Evolutionary conservation across 2,113 vertebrate genomes (phyloP), one percentile per base, ranked within the genome.

Genomic region (Argyrosomus japonicus): DNA sequence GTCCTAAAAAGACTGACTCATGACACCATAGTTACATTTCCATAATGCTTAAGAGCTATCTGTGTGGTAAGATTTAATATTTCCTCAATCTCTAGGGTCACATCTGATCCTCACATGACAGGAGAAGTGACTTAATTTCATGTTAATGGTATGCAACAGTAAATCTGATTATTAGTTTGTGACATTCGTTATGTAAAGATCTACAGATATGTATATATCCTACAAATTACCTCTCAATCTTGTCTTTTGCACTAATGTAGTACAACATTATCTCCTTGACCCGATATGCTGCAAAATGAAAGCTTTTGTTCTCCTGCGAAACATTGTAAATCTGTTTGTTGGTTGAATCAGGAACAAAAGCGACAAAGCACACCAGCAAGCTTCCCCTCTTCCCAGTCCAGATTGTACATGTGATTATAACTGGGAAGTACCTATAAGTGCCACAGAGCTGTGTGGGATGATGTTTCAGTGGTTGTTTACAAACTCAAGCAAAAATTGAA

Each of bases 211-310:
- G 1, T 76, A 8, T 72, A 18, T 15, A 12, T 85, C 45, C 8
- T 75, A 74, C 73, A 84, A 48, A 83, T 89, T 82, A 93, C 92
- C 90, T 93, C 93, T 83, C 60, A 15, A 45, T 85, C 53, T 81
- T 45, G 50, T 82, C 53, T 89, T 91, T 93, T 94, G 93, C 92
- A 94, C 93, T 88, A 86, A 64, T 80, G 74, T 86, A 74, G 81
- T 75, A 83, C 43, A 62, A 77, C 75, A 12, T 58, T 14, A 62
- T 57, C 79, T 54, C 77, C 54, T 86, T 10, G 7, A 40, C 64
- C 53, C 64, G 23, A 71, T 23, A 61, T 56, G 84, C 85, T 86
- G 77, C 80, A 68, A 58, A 77, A 58, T 72, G 56, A 82, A 73
- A 77, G 18, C 27, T 11, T 61, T 62, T 71, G 3, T 51, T 77